Evolutionary conservation across 2,888 invertebrate species (phyloP).

Genomic region (Eristalis arbustorum): DNA sequence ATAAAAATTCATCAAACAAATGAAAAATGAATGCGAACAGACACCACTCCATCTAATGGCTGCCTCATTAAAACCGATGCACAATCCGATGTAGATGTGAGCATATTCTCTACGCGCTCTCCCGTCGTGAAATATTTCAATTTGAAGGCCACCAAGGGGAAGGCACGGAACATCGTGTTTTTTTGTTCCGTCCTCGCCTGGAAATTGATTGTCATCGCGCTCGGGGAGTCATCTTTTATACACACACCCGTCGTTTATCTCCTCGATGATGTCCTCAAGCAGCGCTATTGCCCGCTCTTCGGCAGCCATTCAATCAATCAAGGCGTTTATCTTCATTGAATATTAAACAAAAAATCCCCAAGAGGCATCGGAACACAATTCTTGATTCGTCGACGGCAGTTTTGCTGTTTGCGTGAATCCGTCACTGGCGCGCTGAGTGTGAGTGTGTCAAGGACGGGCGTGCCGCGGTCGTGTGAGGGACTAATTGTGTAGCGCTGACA

Average conservation of each 20-base stretch:
- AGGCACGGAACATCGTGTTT: background rate
- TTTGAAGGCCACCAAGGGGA: background rate
- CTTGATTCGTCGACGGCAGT: background rate
- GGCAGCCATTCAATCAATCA: slow-evolving; percentile 40
- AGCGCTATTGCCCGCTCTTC: background rate
- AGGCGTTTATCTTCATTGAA: slow-evolving; percentile 42
- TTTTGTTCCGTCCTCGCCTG: background rate
- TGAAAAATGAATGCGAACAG: slow-evolving; percentile 43
- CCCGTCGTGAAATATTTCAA: slow-evolving; percentile 22
- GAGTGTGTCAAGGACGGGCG: no score
- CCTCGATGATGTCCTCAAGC: slow-evolving; percentile 14
- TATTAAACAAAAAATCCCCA: slow-evolving; percentile 2
- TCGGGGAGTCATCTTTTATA: slow-evolving; percentile 26
- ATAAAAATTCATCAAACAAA: slow-evolving; percentile 50
- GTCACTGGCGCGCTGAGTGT: background rate
- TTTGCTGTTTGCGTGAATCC: background rate
- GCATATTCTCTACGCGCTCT: background rate
- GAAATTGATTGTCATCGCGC: slow-evolving; percentile 40
- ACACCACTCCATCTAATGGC: slow-evolving; percentile 38
- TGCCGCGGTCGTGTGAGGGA: no score
- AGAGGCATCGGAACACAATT: background rate
- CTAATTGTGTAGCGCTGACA: background rate
- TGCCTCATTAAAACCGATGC: slow-evolving; percentile 31
- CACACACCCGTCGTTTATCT: slow-evolving; percentile 21
- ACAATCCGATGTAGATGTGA: background rate